Evolutionary conservation across 2,888 invertebrate genomes (phyloP), one percentile per base, ranked within the genome.

Genomic region (Copidosoma aretas): DNA sequence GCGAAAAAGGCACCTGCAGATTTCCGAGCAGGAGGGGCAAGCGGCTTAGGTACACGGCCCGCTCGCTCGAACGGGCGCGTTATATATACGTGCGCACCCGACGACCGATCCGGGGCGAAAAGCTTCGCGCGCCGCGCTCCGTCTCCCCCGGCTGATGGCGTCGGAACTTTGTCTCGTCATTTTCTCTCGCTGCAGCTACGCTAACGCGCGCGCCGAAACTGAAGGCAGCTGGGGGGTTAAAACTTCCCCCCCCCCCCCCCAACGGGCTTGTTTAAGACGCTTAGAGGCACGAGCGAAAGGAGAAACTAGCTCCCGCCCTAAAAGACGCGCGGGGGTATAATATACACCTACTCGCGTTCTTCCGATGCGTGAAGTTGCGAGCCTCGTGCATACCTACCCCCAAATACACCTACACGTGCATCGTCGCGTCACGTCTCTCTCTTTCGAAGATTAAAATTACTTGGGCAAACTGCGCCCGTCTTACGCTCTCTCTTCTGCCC

Each of bases 361-460:
- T 32, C 32, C 32, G 32, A 32, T 32, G 32, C 32, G 32, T 32
- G 32, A 54, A 54, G 21, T 19, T 15, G 19, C 8, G 19, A n/a
- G n/a, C 24, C 15, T 12, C 32, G 22, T 51, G 39, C n/a, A 14
- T 8, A 14, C 41, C 12, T 46, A 3, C 15, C 14, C 12, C 17
- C 46, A 56, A 32, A 43, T 4, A 41, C 54, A 39, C 22, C 17
- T 32, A 61, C 60, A 63, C 57, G 68, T 68, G 67, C 60, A 24
- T 24, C n/a, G 21, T 63, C 70, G 24, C n/a, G 56, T 46, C 43
- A 15, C 43, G 43, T 46, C 17, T 46, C 52, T 51, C 51, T 52
- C 22, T 52, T 52, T 8, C 73, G 70, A 77, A 81, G 82, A 84
- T 83, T 83, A 82, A 83, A 84, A 83, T 84, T 82, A 83, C 81